Percentiles rank a stretch among this genome's conserved stretches.
These are phyloP conservation scores for Fopius arisanus DNA, from an alignment of 1,140 invertebrate genomes.

Conservation along the genomic window DNA sequence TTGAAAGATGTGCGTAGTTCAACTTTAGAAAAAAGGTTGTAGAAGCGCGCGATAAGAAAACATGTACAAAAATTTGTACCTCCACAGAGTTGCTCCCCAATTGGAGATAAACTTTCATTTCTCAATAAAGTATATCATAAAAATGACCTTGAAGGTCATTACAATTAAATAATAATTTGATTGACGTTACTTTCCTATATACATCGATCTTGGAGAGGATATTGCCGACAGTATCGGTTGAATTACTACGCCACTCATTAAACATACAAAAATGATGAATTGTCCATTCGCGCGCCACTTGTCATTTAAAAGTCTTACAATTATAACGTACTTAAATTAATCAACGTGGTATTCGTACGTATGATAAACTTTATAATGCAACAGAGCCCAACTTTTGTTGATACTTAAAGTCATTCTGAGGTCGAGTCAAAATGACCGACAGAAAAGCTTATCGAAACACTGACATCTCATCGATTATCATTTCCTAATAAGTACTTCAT, in stretches of 20 bases:
- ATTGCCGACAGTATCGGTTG: slow-evolving; percentile 7
- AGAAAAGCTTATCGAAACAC: slow-evolving; percentile 22
- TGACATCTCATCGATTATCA: background rate
- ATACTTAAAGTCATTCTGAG: slow-evolving; percentile 19
- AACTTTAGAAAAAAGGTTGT: slow-evolving; percentile 26
- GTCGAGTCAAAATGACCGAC: slow-evolving; percentile 5
- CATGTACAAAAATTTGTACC: slow-evolving; percentile 47
- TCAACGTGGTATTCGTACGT: slow-evolving; percentile 51
- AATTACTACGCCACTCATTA: slow-evolving; percentile 1
- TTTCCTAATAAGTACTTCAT: background rate
- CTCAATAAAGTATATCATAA: background rate
- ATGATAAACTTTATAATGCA: slow-evolving; percentile 55
- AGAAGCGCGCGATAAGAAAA: slow-evolving; percentile 37
- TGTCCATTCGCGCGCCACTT: slow-evolving; percentile 19
- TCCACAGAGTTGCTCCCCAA: background rate
- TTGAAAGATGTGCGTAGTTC: background rate
- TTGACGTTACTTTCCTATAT: slow-evolving; percentile 45
- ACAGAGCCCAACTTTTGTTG: slow-evolving; percentile 48
- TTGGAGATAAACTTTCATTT: background rate
- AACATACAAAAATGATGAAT: slow-evolving; percentile 21
- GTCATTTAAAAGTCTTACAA: slow-evolving; percentile 43
- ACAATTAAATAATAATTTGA: slow-evolving; percentile 40
- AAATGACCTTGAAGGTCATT: background rate
- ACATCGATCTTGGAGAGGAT: slow-evolving; percentile 36
- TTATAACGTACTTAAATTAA: slow-evolving; percentile 55